These are phyloP conservation scores for Aeoliscus strigatus DNA, from an alignment of 2,797 vertebrate species.

Conservation along the genomic window DNA sequence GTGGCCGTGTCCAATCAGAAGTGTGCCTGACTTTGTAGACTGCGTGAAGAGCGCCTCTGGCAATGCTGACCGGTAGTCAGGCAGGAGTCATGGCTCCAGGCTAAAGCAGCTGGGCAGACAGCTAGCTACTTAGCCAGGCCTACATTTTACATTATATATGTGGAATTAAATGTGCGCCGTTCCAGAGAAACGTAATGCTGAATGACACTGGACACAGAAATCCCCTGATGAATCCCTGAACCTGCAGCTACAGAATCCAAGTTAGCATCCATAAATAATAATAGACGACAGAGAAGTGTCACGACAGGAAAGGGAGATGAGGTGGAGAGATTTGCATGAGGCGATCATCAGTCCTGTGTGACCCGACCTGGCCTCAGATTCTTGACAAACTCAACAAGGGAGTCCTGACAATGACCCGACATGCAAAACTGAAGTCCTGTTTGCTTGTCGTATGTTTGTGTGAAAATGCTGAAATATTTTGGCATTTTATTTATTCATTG, in stretches of 20 bases:
- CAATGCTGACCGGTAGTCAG: constrained; percentile 58
- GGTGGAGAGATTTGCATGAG: constrained; percentile 19
- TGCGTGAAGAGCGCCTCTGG: constrained; percentile 52
- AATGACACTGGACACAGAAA: constrained; percentile 23
- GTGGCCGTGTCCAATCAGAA: constrained; percentile 44
- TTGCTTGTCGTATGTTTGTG: no score
- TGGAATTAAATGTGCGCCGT: constrained; percentile 30
- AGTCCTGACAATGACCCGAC: constrained; percentile 26
- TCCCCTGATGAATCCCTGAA: constrained; percentile 9
- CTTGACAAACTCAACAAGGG: constrained; percentile 18
- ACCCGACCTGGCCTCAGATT: constrained; percentile 13
- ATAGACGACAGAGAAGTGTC: constrained; percentile 21
- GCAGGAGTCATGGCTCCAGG: constrained; percentile 65
- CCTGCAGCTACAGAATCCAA: constrained; percentile 2
- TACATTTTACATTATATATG: constrained; percentile 21
- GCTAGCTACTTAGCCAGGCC: constrained; percentile 15
- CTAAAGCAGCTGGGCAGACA: constrained; percentile 53
- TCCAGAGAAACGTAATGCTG: constrained; percentile 31
- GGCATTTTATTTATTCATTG: no score
- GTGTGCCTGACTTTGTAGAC: constrained; percentile 31
- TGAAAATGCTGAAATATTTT: constrained; percentile 21
- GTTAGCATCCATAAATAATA: no score
- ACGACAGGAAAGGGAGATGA: no score
- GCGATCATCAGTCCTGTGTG: constrained; percentile 16
- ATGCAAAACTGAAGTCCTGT: no score